These are phyloP conservation scores for Esox lucius DNA, from an alignment of 2,797 vertebrate species.

Conservation along the genomic window DNA sequence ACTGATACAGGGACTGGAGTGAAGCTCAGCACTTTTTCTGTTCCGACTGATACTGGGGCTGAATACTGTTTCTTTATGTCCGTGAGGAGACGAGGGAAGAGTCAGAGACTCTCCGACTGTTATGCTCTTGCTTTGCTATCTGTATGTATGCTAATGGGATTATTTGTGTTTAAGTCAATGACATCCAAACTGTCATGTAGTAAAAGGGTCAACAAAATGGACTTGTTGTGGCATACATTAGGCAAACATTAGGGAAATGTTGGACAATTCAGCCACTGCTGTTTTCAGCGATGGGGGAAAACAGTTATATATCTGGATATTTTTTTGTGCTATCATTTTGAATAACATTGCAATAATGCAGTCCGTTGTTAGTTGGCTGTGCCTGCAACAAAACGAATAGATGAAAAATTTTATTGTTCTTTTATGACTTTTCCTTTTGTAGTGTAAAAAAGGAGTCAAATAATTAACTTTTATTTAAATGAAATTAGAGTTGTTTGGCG, in stretches of 20 bases:
- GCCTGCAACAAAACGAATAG: too few relatives aligned
- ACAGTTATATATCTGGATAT: too few relatives aligned
- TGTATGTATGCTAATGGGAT: constrained; percentile 27
- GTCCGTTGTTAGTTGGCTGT: too few relatives aligned
- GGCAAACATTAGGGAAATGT: not conserved
- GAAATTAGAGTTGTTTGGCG: too few relatives aligned
- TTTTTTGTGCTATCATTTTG: too few relatives aligned
- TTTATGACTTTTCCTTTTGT: too few relatives aligned
- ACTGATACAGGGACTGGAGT: not conserved
- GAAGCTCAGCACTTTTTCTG: constrained; percentile 54
- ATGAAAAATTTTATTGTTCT: too few relatives aligned
- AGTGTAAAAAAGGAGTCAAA: too few relatives aligned
- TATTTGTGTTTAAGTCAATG: constrained; percentile 47
- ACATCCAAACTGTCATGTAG: constrained; percentile 35
- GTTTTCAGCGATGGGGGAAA: too few relatives aligned
- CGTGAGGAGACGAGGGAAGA: constrained; percentile 51
- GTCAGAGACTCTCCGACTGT: constrained; percentile 58
- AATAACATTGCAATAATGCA: too few relatives aligned
- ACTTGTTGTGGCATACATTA: not conserved
- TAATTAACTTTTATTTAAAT: too few relatives aligned
- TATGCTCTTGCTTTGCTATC: constrained; percentile 36
- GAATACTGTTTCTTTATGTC: constrained; percentile 56
- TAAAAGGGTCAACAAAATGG: constrained; percentile 21
- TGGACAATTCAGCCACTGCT: not conserved
- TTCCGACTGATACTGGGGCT: constrained; percentile 42